Evolutionary conservation across 2,888 invertebrate genomes (phyloP).

Genomic region (Drosophila borealis): DNA sequence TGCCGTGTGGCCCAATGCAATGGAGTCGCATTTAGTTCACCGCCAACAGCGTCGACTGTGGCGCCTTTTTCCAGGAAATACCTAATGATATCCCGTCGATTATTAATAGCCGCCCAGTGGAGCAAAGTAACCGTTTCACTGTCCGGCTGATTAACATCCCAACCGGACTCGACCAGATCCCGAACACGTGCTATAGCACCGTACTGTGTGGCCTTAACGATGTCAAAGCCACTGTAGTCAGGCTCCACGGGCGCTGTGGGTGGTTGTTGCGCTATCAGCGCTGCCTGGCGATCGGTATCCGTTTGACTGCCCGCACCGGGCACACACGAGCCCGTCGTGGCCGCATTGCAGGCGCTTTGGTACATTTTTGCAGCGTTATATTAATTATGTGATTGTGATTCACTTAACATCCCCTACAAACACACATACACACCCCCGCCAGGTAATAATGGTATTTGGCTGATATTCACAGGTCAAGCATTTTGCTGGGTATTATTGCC

Average conservation of each 20-base stretch:
- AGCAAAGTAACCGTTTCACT: constrained; percentile 97
- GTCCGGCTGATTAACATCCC: constrained; percentile 97
- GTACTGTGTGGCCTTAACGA: constrained; percentile 98
- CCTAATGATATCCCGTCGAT: constrained; percentile 95
- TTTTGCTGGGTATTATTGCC: constrained; percentile 44
- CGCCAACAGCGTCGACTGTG: constrained; percentile 96
- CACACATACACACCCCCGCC: constrained; percentile 51
- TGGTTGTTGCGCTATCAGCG: constrained; percentile 87
- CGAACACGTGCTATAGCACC: constrained; percentile 93
- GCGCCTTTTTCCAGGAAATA: constrained; percentile 95
- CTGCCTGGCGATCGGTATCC: constrained; percentile 83
- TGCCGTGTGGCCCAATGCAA: constrained; percentile 99
- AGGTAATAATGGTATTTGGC: constrained; percentile 54
- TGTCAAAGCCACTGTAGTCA: constrained; percentile 94
- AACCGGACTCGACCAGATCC: constrained; percentile 95
- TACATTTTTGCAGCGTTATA: constrained; percentile 86
- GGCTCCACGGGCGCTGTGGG: constrained; percentile 88
- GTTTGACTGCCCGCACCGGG: constrained; percentile 87
- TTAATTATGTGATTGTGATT: constrained; percentile 67
- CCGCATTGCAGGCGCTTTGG: constrained; percentile 90
- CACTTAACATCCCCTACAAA: constrained; percentile 70
- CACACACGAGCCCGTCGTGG: constrained; percentile 88
- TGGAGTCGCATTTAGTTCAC: constrained; percentile 97
- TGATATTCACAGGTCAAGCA: constrained; percentile 51
- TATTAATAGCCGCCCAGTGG: constrained; percentile 99